A percentile compares a stretch with the other conserved stretches of the same genome.
These are phyloP conservation scores for Lytechinus pictus DNA, from an alignment of 35 echinoderm and acorn worm species.

Conservation along the genomic window DNA sequence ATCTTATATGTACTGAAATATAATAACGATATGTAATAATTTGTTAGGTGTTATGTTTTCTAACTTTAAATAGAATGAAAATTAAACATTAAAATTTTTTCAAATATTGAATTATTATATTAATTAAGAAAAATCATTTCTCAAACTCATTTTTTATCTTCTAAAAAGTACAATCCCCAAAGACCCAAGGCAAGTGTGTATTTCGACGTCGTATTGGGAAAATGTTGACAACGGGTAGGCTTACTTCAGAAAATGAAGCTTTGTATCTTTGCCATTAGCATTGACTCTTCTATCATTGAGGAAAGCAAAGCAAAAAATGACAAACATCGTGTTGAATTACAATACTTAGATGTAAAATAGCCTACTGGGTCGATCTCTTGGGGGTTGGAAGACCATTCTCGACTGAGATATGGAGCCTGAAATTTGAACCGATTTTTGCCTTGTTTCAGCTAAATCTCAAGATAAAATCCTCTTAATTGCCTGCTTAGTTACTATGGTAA, in stretches of 20 bases:
- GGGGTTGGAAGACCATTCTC: background rate
- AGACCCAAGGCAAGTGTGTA: background rate
- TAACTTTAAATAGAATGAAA: too few relatives aligned
- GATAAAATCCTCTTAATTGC: background rate
- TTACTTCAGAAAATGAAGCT: background rate
- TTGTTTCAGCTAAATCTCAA: background rate
- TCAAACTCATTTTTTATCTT: too few relatives aligned
- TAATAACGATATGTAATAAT: too few relatives aligned
- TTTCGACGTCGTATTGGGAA: background rate
- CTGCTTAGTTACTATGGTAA: background rate
- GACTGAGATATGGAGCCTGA: background rate
- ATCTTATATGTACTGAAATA: too few relatives aligned
- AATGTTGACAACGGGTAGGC: background rate
- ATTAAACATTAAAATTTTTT: too few relatives aligned
- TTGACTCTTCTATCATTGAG: background rate
- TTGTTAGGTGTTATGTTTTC: too few relatives aligned
- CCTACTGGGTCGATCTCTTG: background rate
- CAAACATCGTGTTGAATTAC: conserved; percentile 3
- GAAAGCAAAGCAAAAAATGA: background rate
- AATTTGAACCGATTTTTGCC: conserved; percentile 20
- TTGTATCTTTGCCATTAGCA: background rate
- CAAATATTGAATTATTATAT: too few relatives aligned
- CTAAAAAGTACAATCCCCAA: background rate
- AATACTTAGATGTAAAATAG: background rate
- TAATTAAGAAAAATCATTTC: too few relatives aligned